Evolutionary conservation across 2,113 vertebrate genomes (phyloP).

Genomic region (Corvus hawaiiensis): DNA sequence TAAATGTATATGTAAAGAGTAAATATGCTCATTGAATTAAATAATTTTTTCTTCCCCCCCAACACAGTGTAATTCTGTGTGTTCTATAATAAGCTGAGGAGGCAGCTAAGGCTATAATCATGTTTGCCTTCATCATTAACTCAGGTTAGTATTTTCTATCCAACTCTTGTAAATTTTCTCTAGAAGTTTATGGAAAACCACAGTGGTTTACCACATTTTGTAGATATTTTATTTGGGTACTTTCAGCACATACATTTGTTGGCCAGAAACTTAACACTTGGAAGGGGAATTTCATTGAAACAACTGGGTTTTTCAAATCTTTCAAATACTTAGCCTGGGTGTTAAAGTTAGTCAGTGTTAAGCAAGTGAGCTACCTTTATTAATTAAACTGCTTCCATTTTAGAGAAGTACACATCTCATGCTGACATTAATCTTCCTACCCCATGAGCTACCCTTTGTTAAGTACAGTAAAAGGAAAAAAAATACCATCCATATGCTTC

Average conservation of each 20-base stretch:
- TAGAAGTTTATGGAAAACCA: background rate
- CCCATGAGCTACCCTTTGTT: background rate
- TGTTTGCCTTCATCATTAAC: background rate
- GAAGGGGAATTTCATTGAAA: background rate
- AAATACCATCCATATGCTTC: background rate
- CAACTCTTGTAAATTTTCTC: background rate
- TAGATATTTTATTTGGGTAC: background rate
- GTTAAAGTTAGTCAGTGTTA: background rate
- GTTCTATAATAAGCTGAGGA: background rate
- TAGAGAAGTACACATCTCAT: background rate
- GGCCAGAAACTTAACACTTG: background rate
- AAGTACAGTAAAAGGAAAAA: background rate
- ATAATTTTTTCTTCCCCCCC: rapidly evolving
- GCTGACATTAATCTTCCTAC: background rate
- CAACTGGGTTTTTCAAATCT: background rate
- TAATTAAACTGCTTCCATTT: background rate
- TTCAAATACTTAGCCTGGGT: background rate
- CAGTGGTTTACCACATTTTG: background rate
- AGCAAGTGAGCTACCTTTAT: background rate
- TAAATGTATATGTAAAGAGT: background rate
- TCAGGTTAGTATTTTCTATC: background rate
- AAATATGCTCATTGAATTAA: background rate
- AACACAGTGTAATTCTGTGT: background rate
- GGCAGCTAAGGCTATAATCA: background rate
- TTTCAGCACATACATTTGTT: background rate